Evolutionary conservation across 2,797 vertebrate species (phyloP), one percentile per base, ranked within the genome.

Genomic region (Crocidura indochinensis): DNA sequence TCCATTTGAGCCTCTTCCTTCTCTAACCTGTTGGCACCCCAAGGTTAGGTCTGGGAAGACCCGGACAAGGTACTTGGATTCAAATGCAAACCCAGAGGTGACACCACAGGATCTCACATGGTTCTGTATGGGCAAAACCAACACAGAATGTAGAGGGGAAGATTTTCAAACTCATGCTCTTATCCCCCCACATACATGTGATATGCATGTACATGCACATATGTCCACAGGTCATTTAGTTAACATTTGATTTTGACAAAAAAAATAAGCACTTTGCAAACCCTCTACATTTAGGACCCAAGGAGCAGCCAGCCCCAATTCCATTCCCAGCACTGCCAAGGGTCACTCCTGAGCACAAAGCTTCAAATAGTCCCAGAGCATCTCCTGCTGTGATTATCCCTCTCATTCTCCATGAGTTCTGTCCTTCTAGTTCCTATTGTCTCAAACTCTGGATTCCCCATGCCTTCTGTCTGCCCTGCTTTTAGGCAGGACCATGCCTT

Each of bases 381-480:
- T 20, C 56, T 20, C 56, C 56, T 22, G 56, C 56, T 15, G 56
- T 60, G 56, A 20, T 15, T 20, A 3, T 2, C 56, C 56, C 56
- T 60, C 56, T 7, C 4, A 60, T 60, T 20, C 15, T 60, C 56
- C 17, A 6, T 60, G 56, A 20, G n/a, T 22, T 71, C 46, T 49
- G 8, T 51, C 65, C 44, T 4, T 26, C 56, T 10, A 68, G 29
- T 47, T 79, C 29, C 56, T 51, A 9, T 5, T 68, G 46, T 29
- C 38, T 44, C 46, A 22, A 49, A 27, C 44, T n/a, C 24, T n/a
- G 22, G 20, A n/a, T 8, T 10, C 2, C 46, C 75, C 0, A 0
- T 10, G 2, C 27, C 44, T 71, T 44, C 46, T n/a, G n/a, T n/a
- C n/a, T n/a, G n/a, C n/a, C n/a, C n/a, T 51, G 10, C 65, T 19